phyloP scores from a whole-genome alignment of 1,140 invertebrate species.

The Drosophila lacteicornis region DNA sequence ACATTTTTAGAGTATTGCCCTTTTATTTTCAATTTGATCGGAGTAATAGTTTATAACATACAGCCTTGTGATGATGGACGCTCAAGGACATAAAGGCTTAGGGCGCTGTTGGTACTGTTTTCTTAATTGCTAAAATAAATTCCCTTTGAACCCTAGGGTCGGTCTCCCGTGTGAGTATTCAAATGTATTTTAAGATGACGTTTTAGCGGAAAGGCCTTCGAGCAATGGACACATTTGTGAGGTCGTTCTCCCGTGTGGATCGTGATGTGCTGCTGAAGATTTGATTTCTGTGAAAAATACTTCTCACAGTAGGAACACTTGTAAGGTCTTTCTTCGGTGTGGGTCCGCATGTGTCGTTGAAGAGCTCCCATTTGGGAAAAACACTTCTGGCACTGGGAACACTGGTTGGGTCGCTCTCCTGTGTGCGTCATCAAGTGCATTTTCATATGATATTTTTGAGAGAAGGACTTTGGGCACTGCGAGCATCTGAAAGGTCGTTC shows the following conservation, averaged over 20 bases:
- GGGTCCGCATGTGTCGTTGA: slow-evolving; percentile 8
- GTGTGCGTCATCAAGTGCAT: slow-evolving; percentile 5
- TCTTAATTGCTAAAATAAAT: not conserved
- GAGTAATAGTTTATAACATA: not conserved
- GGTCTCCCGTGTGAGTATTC: not conserved
- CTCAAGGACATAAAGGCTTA: not conserved
- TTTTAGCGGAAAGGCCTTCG: not conserved
- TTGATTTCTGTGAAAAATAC: slow-evolving; percentile 3
- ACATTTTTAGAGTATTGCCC: not conserved
- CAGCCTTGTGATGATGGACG: not conserved
- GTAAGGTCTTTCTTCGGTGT: slow-evolving; percentile 4
- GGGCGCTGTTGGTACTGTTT: not conserved
- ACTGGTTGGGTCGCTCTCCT: slow-evolving; percentile 4
- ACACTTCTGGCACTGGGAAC: not conserved
- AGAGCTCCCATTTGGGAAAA: slow-evolving; percentile 6
- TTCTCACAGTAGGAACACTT: slow-evolving; percentile 11
- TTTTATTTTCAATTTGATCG: not conserved
- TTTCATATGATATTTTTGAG: slow-evolving; percentile 8
- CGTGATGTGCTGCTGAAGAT: slow-evolving; percentile 5
- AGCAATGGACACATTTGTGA: not conserved
- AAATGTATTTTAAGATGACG: slow-evolving; percentile 10
- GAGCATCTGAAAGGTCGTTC: not conserved
- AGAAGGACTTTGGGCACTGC: not conserved
- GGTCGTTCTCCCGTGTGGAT: not conserved
- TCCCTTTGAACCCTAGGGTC: not conserved